Evolutionary conservation across 2,113 vertebrate species (phyloP).

Genomic region (Pseudopodoces humilis): DNA sequence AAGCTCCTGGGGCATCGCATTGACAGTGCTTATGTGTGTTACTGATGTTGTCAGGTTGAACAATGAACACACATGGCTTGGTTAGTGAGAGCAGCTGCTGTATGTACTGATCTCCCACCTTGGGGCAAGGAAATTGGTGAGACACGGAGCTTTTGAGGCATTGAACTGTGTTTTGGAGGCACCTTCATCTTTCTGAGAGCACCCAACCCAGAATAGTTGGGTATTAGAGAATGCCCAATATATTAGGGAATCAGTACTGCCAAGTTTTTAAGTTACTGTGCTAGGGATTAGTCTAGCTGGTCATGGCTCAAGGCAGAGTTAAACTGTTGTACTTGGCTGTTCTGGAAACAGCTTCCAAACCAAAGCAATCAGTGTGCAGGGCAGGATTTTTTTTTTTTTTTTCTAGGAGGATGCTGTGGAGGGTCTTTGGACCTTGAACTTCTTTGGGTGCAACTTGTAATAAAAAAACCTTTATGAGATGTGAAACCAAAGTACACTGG

Average conservation of each 20-base stretch:
- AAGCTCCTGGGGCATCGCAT: background rate
- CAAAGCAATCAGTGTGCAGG: background rate
- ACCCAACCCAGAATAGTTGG: background rate
- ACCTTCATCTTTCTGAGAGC: background rate
- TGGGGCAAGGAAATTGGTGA: background rate
- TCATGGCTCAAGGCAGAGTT: background rate
- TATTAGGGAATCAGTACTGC: background rate
- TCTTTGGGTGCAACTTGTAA: slow-evolving; percentile 25
- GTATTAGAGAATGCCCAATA: background rate
- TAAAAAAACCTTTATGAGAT: background rate
- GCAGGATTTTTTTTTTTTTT: background rate
- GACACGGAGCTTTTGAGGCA: background rate
- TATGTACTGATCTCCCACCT: background rate
- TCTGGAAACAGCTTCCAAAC: background rate
- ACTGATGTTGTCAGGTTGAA: background rate
- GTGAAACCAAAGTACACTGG: background rate
- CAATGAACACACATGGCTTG: background rate
- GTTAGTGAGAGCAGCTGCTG: background rate
- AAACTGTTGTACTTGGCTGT: background rate
- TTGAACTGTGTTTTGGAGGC: background rate
- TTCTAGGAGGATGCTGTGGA: background rate
- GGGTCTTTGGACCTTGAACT: slow-evolving; percentile 1
- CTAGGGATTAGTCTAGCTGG: background rate
- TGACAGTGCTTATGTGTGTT: background rate
- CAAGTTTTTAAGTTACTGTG: background rate